A percentile compares a stretch with the other conserved stretches of the same genome.
Evolutionary conservation across 2,888 invertebrate genomes (phyloP).

Genomic region (Leucophenga maculata): DNA sequence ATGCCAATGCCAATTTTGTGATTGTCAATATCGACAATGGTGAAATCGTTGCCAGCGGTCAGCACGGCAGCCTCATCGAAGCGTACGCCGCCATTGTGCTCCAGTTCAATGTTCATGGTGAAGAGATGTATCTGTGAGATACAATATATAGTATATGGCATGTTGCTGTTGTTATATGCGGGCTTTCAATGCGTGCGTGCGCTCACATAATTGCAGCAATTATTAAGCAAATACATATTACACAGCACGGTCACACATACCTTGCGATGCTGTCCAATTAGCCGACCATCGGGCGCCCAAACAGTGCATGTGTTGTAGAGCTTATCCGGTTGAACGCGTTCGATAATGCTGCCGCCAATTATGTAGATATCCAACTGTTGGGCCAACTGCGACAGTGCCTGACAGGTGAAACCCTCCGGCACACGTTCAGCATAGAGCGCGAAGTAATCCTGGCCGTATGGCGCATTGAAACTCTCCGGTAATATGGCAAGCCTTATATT

Average conservation of each 20-base stretch:
- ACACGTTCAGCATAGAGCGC: slow-evolving; percentile 88
- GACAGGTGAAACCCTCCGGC: slow-evolving; percentile 84
- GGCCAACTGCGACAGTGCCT: slow-evolving; percentile 82
- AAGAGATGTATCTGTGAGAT: slow-evolving; percentile 87
- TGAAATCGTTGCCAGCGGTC: slow-evolving; percentile 82
- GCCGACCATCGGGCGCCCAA: slow-evolving; percentile 83
- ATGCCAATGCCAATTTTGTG: slow-evolving; percentile 91
- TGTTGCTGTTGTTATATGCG: too few relatives aligned
- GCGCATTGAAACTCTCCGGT: slow-evolving; percentile 95
- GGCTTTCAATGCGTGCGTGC: not conserved
- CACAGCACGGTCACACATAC: slow-evolving; percentile 70
- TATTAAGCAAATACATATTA: slow-evolving; percentile 14
- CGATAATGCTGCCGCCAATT: slow-evolving; percentile 93
- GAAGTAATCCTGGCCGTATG: slow-evolving; percentile 88
- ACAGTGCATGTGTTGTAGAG: slow-evolving; percentile 92
- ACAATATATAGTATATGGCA: not conserved
- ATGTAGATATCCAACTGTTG: slow-evolving; percentile 83
- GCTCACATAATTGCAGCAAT: slow-evolving; percentile 13
- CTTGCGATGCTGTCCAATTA: slow-evolving; percentile 89
- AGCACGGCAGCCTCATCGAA: slow-evolving; percentile 92
- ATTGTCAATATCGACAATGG: slow-evolving; percentile 81
- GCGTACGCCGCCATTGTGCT: slow-evolving; percentile 85
- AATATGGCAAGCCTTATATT: slow-evolving; percentile 76
- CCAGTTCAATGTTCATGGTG: slow-evolving; percentile 82
- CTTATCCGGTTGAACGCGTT: slow-evolving; percentile 77